These are phyloP conservation scores for Acrobasis consociella DNA, from an alignment of 2,888 invertebrate species.

Conservation along the genomic window DNA sequence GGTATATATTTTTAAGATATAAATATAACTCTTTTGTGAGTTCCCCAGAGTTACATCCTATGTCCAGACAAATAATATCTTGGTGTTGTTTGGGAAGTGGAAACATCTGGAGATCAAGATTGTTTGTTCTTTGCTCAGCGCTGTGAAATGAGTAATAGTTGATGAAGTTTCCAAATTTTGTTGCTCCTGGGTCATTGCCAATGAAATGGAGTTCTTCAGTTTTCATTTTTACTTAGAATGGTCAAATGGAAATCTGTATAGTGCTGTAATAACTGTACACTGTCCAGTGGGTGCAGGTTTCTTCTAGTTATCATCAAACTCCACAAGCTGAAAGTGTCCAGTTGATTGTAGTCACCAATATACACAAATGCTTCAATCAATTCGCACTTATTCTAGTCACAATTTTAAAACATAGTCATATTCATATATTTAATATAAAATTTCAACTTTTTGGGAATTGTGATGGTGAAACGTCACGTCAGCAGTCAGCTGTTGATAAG, in stretches of 20 bases:
- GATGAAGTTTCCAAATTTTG: constrained; percentile 91
- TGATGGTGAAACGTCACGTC: no score
- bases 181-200: constrained; percentile 88
- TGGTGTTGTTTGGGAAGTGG: constrained; percentile 39
- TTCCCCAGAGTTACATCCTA: constrained; percentile 92
- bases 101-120: constrained; percentile 77
- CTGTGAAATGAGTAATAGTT: constrained; percentile 94
- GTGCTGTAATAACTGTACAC: background rate
- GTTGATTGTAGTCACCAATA: no score
- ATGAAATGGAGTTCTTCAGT: constrained; percentile 63
- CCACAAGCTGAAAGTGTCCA: no score
- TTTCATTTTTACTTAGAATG: background rate
- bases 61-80: constrained; percentile 83
- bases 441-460: no score
- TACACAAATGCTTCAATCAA: no score
- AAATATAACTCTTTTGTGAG: constrained; percentile 84
- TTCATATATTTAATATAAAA: no score
- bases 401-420: no score
- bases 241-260: background rate
- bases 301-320: no score
- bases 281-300: background rate
- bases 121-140: constrained; percentile 84
- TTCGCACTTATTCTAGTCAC: no score
- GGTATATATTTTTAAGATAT: constrained; percentile 72
- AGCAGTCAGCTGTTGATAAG: no score